Conservation (phyloP, 2,888 invertebrate genomes). For the Torymus tubicola region DNA sequence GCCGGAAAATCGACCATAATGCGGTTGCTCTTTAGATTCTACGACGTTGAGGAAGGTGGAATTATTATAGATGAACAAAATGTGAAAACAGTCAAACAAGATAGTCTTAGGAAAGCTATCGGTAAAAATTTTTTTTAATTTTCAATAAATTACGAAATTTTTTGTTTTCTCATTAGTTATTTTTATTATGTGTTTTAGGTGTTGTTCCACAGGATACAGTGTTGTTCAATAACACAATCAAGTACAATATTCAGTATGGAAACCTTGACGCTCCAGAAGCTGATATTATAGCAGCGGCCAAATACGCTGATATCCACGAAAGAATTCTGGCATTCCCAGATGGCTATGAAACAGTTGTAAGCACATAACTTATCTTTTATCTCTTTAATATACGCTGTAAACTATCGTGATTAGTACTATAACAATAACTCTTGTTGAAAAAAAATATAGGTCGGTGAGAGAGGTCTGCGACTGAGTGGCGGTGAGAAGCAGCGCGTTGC, state of each 20-base stretch:
- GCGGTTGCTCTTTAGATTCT: conserved; percentile 95
- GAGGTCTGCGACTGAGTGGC: conserved; percentile 95
- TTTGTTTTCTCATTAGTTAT: conserved; percentile 1
- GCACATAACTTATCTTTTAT: not conserved
- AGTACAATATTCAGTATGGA: conserved; percentile 97
- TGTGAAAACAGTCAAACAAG: conserved; percentile 89
- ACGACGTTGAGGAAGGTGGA: conserved; percentile 92
- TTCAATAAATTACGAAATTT: not conserved
- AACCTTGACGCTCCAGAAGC: conserved; percentile 85
- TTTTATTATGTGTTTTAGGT: conserved; percentile 71
- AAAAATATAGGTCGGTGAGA: conserved; percentile 87
- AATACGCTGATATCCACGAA: conserved; percentile 95
- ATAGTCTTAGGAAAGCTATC: conserved; percentile 89
- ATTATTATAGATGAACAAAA: conserved; percentile 94
- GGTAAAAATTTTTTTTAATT: conserved; percentile 70
- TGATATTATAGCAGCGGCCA: conserved; percentile 92
- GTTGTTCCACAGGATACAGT: conserved; percentile 99
- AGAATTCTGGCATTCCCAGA: conserved; percentile 94
- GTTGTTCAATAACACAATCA: conserved; percentile 93
- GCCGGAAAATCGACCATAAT: conserved; percentile 98
- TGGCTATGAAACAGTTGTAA: conserved; percentile 88
- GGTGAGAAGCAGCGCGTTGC: conserved; percentile 99
- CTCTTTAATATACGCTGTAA: not conserved
- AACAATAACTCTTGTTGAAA: not conserved
- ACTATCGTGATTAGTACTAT: not conserved